Conservation (phyloP, 1,140 invertebrate genomes). For the Palaemon carinicauda region DNA sequence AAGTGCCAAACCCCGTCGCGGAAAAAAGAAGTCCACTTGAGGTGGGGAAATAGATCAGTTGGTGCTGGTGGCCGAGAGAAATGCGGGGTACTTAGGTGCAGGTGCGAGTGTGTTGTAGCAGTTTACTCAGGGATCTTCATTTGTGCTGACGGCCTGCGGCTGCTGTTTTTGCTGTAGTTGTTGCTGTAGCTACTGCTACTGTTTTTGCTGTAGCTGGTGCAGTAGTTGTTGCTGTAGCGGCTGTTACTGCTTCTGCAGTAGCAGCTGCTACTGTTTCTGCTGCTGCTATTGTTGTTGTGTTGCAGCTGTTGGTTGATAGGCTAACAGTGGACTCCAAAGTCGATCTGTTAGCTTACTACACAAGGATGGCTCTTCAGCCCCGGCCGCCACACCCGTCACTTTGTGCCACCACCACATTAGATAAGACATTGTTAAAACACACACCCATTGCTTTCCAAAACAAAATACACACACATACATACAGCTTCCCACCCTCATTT, state of each 20-base stretch:
- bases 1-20: neutral
- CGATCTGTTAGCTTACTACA: no score
- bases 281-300: neutral
- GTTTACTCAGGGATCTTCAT: slow-evolving; percentile 50
- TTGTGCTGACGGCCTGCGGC: slow-evolving; percentile 24
- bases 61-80: neutral
- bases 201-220: neutral
- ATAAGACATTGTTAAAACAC: no score
- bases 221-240: no score
- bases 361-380: neutral
- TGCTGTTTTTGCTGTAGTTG: no score
- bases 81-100: neutral
- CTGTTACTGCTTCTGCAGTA: neutral
- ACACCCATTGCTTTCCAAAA: no score
- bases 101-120: slow-evolving; percentile 9
- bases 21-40: neutral
- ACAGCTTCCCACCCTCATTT: no score
- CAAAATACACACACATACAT: no score
- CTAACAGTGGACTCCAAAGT: no score
- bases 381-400: neutral
- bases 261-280: neutral
- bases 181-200: no score
- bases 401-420: no score
- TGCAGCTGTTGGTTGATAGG: no score
- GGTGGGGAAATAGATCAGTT: neutral